A percentile compares a stretch with the other conserved stretches of the same genome.
Conservation (phyloP, 2,888 invertebrate genomes). For the Nineta flava region DNA sequence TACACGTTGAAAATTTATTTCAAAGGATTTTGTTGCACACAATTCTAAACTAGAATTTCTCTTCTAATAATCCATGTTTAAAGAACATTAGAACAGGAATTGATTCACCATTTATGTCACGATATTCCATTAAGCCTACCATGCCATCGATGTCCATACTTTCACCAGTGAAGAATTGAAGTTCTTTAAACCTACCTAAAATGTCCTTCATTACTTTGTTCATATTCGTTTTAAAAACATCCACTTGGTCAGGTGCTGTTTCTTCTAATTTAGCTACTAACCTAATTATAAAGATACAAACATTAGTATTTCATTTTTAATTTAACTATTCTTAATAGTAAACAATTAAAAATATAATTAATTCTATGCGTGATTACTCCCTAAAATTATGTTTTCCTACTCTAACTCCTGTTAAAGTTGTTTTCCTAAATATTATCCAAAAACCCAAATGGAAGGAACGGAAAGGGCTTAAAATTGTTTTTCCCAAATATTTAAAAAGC, state of each 20-base stretch:
- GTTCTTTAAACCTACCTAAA: constrained; percentile 76
- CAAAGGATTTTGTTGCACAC: too few species aligned
- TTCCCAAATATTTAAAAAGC: too few species aligned
- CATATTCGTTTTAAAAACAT: constrained; percentile 79
- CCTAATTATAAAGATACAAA: constrained; percentile 28
- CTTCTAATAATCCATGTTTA: constrained; percentile 88
- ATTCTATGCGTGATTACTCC: not conserved
- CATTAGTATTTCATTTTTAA: constrained; percentile 8
- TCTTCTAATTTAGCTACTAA: constrained; percentile 69
- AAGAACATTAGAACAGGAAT: constrained; percentile 88
- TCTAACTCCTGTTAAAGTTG: too few species aligned
- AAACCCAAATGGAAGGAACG: too few species aligned
- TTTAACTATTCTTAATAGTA: too few species aligned
- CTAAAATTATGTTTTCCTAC: too few species aligned
- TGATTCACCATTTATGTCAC: constrained; percentile 68
- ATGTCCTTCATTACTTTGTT: constrained; percentile 89
- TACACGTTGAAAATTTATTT: not conserved
- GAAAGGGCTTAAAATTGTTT: too few species aligned
- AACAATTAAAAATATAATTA: too few species aligned
- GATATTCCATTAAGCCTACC: constrained; percentile 88
- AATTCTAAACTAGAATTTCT: constrained; percentile 59
- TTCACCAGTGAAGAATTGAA: constrained; percentile 85
- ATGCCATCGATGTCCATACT: constrained; percentile 88
- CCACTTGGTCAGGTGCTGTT: constrained; percentile 67
- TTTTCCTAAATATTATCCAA: too few species aligned